A percentile compares a stretch with the other conserved stretches of the same genome.
phyloP scores from a whole-genome alignment of 2,113 vertebrate genomes.

The Oryzias celebensis region DNA sequence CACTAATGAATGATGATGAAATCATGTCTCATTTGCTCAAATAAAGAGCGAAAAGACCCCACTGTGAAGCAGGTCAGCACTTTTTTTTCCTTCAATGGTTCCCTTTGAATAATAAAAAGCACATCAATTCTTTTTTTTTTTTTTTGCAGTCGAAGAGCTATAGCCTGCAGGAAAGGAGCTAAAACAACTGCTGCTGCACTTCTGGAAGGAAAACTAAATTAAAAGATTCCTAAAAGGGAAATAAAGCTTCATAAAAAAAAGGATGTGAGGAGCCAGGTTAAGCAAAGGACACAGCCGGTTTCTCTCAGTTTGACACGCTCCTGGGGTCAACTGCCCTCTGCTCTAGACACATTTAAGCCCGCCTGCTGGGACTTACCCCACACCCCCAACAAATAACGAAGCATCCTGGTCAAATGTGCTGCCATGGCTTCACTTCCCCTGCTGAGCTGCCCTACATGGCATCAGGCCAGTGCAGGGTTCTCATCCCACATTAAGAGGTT shows the following conservation, averaged over 20 bases:
- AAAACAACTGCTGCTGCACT: too few species aligned
- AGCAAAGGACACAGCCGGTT: constrained; percentile 28
- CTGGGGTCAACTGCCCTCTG: constrained; percentile 30
- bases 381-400: constrained; percentile 11
- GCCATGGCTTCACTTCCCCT: constrained; percentile 1
- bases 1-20: constrained; percentile 60
- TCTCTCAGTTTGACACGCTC: constrained; percentile 26
- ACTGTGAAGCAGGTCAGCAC: constrained; percentile 13
- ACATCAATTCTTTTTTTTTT: constrained; percentile 25
- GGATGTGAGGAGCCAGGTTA: constrained; percentile 4
- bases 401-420: constrained; percentile 6
- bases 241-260: neutral
- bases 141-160: too few species aligned
- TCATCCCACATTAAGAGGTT: constrained; percentile 15
- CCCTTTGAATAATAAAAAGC: constrained; percentile 27
- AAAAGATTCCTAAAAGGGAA: constrained; percentile 10
- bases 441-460: constrained; percentile 16
- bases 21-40: constrained; percentile 42
- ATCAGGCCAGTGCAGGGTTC: constrained; percentile 12
- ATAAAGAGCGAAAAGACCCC: constrained; percentile 17
- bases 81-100: constrained; percentile 29
- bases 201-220: neutral
- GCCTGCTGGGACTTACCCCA: constrained; percentile 24
- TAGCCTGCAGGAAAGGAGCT: too few species aligned
- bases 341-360: neutral